Percentiles rank a stretch among this genome's conserved stretches.
These are phyloP conservation scores for Trachelus iudaicus DNA, from an alignment of 2,888 invertebrate genomes.

Conservation along the genomic window DNA sequence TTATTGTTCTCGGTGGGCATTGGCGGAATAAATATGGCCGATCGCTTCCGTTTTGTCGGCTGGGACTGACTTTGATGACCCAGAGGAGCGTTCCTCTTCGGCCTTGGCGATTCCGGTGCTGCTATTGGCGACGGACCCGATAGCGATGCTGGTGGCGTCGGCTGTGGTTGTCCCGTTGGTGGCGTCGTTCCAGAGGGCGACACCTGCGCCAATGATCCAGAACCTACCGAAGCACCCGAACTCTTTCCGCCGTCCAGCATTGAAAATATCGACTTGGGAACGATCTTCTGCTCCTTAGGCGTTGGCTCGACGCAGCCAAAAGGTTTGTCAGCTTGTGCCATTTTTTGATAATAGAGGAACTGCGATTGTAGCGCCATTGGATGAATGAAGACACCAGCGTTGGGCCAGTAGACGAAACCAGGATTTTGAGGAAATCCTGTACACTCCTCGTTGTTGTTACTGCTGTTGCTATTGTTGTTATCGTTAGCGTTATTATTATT, in stretches of 20 bases:
- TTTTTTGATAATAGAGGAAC: conserved; percentile 79
- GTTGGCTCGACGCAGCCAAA: conserved; percentile 17
- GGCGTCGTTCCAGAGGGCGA: neutral
- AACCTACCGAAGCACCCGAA: conserved; percentile 21
- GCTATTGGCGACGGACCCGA: conserved; percentile 24
- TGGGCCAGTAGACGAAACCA: conserved; percentile 78
- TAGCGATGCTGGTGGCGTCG: conserved; percentile 48
- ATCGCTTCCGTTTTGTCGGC: conserved; percentile 79
- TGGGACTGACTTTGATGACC: conserved; percentile 39
- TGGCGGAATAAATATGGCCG: conserved; percentile 87
- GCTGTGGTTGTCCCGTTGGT: conserved; percentile 43
- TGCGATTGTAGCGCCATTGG: conserved; percentile 80
- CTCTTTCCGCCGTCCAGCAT: conserved; percentile 50
- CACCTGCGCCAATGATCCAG: conserved; percentile 26
- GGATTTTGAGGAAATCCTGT: conserved; percentile 55
- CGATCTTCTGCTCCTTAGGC: conserved; percentile 53
- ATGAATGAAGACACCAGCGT: conserved; percentile 77
- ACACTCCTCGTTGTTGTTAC: conserved; percentile 64
- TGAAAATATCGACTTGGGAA: conserved; percentile 65
- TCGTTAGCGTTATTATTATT: conserved; percentile 40
- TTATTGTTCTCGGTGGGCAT: conserved; percentile 79
- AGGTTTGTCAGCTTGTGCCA: conserved; percentile 70
- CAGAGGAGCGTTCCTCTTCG: conserved; percentile 67
- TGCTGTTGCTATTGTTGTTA: conserved; percentile 66
- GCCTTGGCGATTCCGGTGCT: conserved; percentile 56